phyloP scores from a whole-genome alignment of 23 tunicate genomes.

The Halocynthia aurantium region DNA sequence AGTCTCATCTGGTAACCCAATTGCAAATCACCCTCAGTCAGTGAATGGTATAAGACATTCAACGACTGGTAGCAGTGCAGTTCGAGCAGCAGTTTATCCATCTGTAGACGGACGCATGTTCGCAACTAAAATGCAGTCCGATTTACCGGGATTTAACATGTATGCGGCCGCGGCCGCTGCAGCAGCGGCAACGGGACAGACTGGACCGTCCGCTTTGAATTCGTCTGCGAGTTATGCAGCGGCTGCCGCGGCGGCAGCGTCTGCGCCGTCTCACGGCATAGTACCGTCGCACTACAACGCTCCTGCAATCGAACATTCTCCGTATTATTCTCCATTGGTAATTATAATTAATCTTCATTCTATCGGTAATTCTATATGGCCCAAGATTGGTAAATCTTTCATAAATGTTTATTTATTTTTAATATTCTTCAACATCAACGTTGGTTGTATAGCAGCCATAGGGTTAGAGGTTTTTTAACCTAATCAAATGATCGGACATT shows the following conservation, averaged over 20 bases:
- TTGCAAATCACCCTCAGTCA: no score
- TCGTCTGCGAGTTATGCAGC: conserved; percentile 69
- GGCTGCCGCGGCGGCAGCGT: conserved; percentile 52
- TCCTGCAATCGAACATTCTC: conserved; percentile 58
- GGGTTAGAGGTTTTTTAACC: no score
- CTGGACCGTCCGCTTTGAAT: conserved; percentile 62
- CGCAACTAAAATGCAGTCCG: conserved; percentile 82
- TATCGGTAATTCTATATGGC: neutral
- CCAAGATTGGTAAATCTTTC: neutral
- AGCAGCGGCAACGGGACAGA: conserved; percentile 34
- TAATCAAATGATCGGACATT: no score
- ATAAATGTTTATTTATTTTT: neutral
- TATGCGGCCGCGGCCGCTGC: conserved; percentile 41
- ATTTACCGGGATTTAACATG: conserved; percentile 64
- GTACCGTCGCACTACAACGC: conserved; percentile 71
- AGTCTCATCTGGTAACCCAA: no score
- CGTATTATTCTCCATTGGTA: conserved; percentile 71
- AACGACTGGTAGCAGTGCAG: conserved; percentile 35
- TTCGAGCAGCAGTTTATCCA: conserved; percentile 25
- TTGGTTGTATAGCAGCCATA: no score
- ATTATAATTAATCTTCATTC: conserved; percentile 1
- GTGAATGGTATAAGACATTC: neutral
- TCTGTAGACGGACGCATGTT: conserved; percentile 56
- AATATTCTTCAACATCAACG: no score
- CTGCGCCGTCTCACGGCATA: conserved; percentile 56